Base-by-base conservation (phyloP, 2,797 vertebrate genomes). In the Malurus leucopterus region DNA sequence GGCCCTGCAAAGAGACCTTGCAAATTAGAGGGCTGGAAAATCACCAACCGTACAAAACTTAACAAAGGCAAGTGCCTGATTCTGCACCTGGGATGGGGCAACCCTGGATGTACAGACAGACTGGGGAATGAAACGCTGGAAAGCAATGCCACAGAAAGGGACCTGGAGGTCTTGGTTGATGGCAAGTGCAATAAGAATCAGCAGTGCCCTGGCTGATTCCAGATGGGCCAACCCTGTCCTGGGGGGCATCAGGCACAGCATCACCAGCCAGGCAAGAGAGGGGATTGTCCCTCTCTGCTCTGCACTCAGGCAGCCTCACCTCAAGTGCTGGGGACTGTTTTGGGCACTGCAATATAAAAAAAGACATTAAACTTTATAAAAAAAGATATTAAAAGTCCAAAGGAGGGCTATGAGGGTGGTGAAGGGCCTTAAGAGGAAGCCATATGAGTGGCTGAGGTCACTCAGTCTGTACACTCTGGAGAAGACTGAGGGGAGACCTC, bases 381-480 rank as follows among this genome's bases (percentile, higher is more conserved):
- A 34, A 34, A 34, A 8, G 34, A 34, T 8, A 34, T 34, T 34
- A 34, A 34, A 34, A 34, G 34, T 34, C 36, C 36, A 36, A 36
- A 44, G 26, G 2, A 38, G 1, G 8, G 8, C 12, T 27, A 23
- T 1, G 5, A 50, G 36, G 38, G 20, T 7, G 4, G 2, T 38
- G 46, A 46, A 67, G 13, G 10, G 32, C 11, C 1, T 67, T 18
- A 13, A 51, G 19, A 15, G 6, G 23, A 59, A 74, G 19, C 2
- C 0, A 0, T 24, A 2, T 0, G 0, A 59, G 53, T 0, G 0
- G 5, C 23, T 38, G 53, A 38, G 6, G 4, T n/a, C 27, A 9
- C 15, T 74, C 14, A 3, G 2, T 15, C 44, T 44, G 9, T 14
- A 74, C 29, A 29, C 27, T 5, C n/a, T 44, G 22, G 27, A 18